phyloP scores from a whole-genome alignment of 1,140 invertebrate species.

The Meloidogyne floridensis region DNA sequence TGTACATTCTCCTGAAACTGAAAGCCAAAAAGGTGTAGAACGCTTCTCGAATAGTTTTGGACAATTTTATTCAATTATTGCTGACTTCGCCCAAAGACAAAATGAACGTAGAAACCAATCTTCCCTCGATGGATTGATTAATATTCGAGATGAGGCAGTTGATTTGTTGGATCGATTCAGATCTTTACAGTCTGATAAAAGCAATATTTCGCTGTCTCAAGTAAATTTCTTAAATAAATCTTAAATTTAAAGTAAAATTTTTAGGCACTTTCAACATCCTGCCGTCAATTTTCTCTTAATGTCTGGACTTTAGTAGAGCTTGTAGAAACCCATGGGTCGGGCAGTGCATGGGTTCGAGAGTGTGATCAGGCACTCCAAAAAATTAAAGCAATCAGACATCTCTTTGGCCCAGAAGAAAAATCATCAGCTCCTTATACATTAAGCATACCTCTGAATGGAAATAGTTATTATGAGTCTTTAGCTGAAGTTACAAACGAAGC shows the following conservation, averaged over 20 bases:
- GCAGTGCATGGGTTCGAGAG: constrained; percentile 86
- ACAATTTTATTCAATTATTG: constrained; percentile 17
- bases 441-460: constrained; percentile 85
- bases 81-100: neutral
- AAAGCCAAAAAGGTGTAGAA: neutral
- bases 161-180: constrained; percentile 82
- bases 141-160: constrained; percentile 82
- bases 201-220: constrained; percentile 24
- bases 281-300: constrained; percentile 78
- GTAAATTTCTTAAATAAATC: neutral
- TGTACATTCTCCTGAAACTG: neutral
- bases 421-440: constrained; percentile 62
- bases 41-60: neutral
- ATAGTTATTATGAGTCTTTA: constrained; percentile 89
- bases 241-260: neutral
- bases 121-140: constrained; percentile 72
- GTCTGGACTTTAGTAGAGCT: constrained; percentile 61
- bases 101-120: constrained; percentile 22
- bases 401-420: constrained; percentile 75
- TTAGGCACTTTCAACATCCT: constrained; percentile 3
- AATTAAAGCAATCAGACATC: constrained; percentile 79
- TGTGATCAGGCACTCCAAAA: constrained; percentile 92
- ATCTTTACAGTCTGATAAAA: constrained; percentile 78
- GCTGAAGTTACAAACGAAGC: constrained; percentile 89
- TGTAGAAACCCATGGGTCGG: constrained; percentile 20